Percentiles rank a stretch among this genome's conserved stretches.
These are phyloP conservation scores for Anoplophora glabripennis DNA, from an alignment of 1,140 invertebrate species.

Conservation along the genomic window DNA sequence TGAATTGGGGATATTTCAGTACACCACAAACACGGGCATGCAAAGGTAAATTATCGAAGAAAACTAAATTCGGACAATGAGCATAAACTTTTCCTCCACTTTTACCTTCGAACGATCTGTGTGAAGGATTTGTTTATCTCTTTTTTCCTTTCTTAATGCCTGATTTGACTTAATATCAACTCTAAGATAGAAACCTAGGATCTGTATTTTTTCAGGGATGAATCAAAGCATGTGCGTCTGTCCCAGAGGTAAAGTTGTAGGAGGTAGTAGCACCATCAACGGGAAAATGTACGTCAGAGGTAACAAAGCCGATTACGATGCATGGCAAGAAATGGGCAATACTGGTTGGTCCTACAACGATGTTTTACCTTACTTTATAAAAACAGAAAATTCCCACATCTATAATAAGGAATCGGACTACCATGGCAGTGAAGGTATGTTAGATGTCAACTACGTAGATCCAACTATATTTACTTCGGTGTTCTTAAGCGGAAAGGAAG, in stretches of 20 bases:
- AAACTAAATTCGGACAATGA: too few species aligned
- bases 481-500: constrained; percentile 59
- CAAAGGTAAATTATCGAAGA: too few species aligned
- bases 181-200: too few species aligned
- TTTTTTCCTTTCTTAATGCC: too few species aligned
- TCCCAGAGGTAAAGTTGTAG: constrained; percentile 63
- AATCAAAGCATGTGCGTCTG: constrained; percentile 36
- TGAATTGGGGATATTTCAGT: too few species aligned
- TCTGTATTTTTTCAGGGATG: constrained; percentile 49
- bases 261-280: constrained; percentile 78
- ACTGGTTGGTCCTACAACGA: constrained; percentile 78
- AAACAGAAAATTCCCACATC: constrained; percentile 68
- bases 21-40: too few species aligned
- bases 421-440: constrained; percentile 57
- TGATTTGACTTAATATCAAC: too few species aligned
- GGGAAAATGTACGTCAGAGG: constrained; percentile 87
- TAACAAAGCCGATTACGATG: constrained; percentile 59
- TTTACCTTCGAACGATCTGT: too few species aligned
- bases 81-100: too few species aligned
- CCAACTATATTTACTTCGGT: constrained; percentile 51
- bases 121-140: too few species aligned
- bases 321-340: constrained; percentile 71
- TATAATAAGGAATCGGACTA: constrained; percentile 51
- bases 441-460: constrained; percentile 56
- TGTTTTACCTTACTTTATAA: constrained; percentile 77